Base-by-base conservation (phyloP, 2,113 vertebrate genomes). In the Tragelaphus scriptus region DNA sequence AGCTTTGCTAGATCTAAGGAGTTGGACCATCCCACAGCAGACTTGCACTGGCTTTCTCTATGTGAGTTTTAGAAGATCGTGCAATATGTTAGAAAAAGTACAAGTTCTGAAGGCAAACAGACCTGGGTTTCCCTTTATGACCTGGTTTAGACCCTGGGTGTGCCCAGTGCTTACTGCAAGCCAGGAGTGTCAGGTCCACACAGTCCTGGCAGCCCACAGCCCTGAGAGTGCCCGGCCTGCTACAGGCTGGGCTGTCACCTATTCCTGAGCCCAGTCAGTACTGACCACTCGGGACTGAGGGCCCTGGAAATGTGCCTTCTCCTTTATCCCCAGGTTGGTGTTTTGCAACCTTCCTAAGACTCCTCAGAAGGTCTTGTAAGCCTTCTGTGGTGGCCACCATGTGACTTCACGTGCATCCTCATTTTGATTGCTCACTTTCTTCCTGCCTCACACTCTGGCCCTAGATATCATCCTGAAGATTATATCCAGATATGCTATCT, bases 191-290 rank as follows among this genome's bases (percentile, higher is more conserved):
- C 51, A 71, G 49, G n/a, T 56, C 13, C 12, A 17, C 49, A 55
- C 16, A 56, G 3, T 21, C 51, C 26, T 61, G 61, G 36, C 13
- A n/a, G n/a, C 14, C 56, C 44, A 21, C 12, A 47, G 23, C 28
- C 61, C 28, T 23, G 5, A 36, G 3, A 88, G 59, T 53, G 40
- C 25, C 61, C 59, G 79, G 23, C 3, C 61, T 90, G 40, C 32
- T 53, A 23, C 5, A 0, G 1, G 36, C 6, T 47, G 13, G 23
- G 49, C 59, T 32, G 13, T 5, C 19, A 9, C 21, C n/a, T 65
- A 8, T 49, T 40, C 68, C 3, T 32, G n/a, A 87, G 55, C 15
- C 7, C 4, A 56, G 0, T 11, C 12, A 3, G 21, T 65, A 15
- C 30, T 49, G 68, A 51, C 56, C 16, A 47, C 14, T 49, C 2